These are phyloP conservation scores for Pteronotus mesoamericanus DNA, from an alignment of 2,797 vertebrate genomes.

Conservation along the genomic window DNA sequence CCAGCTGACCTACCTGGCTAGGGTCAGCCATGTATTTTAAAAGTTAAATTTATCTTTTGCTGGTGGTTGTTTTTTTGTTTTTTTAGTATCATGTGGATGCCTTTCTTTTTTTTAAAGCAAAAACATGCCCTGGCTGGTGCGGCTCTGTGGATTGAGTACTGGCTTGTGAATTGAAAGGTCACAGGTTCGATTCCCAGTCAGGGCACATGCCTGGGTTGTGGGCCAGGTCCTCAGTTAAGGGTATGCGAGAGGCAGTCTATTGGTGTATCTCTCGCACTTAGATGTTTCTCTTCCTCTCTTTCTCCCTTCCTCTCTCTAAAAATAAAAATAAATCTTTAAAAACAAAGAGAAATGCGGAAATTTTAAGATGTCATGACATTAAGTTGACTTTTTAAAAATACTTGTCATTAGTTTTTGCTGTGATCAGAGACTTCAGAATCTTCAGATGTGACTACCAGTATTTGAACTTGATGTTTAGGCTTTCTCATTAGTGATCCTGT, in stretches of 20 bases:
- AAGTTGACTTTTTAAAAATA: not conserved
- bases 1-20: too few species aligned
- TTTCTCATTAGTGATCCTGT: not conserved
- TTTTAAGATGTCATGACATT: not conserved
- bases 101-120: not conserved
- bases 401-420: not conserved
- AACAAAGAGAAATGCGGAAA: not conserved
- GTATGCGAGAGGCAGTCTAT: too few species aligned
- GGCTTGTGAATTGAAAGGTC: too few species aligned
- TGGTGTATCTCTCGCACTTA: too few species aligned
- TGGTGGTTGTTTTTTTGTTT: not conserved
- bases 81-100: not conserved
- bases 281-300: too few species aligned
- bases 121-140: not conserved
- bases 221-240: too few species aligned
- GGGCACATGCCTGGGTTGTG: too few species aligned
- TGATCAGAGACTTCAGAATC: not conserved
- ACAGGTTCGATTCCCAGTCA: too few species aligned
- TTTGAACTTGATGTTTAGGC: not conserved
- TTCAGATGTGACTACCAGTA: not conserved
- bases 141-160: too few species aligned
- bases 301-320: too few species aligned
- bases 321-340: too few species aligned
- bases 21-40: not conserved
- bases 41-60: not conserved